phyloP scores from a whole-genome alignment of 2,797 vertebrate genomes.

The Propithecus deckenii region DNA sequence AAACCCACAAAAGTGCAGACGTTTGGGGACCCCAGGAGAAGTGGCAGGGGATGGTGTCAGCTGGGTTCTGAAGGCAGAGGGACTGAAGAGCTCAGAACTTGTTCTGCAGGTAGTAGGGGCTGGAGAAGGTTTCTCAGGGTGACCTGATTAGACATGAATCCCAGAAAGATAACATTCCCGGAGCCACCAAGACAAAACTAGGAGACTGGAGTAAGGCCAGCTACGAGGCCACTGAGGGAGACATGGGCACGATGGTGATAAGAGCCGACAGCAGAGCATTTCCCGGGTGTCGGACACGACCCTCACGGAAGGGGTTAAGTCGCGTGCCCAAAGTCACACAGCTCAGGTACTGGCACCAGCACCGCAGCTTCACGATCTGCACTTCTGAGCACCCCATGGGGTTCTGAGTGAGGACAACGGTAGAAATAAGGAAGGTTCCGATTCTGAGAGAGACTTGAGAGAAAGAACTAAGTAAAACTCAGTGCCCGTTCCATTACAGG shows the following conservation, averaged over 20 bases:
- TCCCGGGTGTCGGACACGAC: not conserved
- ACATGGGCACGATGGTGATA: not conserved
- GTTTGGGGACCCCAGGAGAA: not conserved
- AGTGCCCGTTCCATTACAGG: not conserved
- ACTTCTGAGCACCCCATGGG: not conserved
- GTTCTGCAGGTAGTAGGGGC: not conserved
- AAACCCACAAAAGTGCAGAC: not conserved
- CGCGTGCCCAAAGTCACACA: not conserved
- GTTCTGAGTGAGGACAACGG: not conserved
- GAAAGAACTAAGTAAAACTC: not conserved
- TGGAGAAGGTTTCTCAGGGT: not conserved
- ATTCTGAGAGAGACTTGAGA: not conserved
- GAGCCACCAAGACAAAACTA: not conserved
- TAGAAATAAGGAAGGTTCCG: not conserved
- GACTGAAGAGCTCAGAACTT: not conserved
- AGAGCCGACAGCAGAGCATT: accelerated
- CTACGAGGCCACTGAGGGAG: not conserved
- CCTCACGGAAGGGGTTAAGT: not conserved
- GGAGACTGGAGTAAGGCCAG: not conserved
- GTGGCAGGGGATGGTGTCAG: not conserved
- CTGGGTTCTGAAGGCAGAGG: not conserved
- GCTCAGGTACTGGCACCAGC: not conserved
- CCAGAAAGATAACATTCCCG: constrained; percentile 17
- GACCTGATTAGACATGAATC: constrained; percentile 30
- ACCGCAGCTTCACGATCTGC: not conserved